Percentiles rank a stretch among this genome's conserved stretches.
Conservation (phyloP, 2,888 invertebrate genomes). For the Seladonia tumulorum region DNA sequence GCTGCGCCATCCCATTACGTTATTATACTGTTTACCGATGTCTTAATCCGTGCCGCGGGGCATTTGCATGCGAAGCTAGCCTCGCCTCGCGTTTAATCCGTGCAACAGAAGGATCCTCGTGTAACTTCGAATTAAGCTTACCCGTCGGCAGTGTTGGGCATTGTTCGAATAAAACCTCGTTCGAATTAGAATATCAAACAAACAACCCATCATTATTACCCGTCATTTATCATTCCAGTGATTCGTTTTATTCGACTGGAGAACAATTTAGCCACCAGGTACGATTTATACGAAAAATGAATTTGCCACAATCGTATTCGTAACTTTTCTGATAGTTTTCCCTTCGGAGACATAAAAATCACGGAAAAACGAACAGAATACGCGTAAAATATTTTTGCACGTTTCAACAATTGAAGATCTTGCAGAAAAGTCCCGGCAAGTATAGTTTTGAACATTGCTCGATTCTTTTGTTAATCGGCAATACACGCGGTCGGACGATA, state of each 20-base stretch:
- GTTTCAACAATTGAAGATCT: neutral
- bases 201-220: neutral
- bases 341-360: neutral
- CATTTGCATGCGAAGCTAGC: conserved; percentile 37
- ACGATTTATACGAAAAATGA: neutral
- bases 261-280: neutral
- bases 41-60: conserved; percentile 17
- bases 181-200: neutral
- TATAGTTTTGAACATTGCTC: neutral
- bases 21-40: conserved; percentile 51
- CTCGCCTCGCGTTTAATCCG: conserved; percentile 4
- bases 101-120: neutral
- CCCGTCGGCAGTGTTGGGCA: neutral
- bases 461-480: neutral
- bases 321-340: neutral
- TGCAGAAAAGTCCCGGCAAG: neutral
- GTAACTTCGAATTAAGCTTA: neutral
- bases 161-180: neutral
- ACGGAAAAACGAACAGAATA: neutral
- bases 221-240: neutral
- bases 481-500: neutral
- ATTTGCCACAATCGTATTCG: neutral
- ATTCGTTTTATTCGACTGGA: neutral
- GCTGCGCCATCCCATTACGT: conserved; percentile 36
- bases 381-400: neutral